phyloP scores from a whole-genome alignment of 2,888 invertebrate species.

The Chloromyia formosa region DNA sequence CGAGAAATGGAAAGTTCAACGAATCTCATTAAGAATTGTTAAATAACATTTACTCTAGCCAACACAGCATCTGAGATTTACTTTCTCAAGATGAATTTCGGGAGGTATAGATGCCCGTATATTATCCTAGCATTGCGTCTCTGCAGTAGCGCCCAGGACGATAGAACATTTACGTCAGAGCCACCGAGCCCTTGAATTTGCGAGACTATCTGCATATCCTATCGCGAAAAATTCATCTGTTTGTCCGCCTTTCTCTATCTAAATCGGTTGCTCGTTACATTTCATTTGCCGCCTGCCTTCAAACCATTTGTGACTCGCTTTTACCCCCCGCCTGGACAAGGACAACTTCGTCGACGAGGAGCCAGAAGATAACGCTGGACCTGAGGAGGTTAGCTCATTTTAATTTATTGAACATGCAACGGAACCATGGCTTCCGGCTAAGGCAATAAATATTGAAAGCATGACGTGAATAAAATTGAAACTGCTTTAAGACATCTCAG shows the following conservation, averaged over 20 bases:
- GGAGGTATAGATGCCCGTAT: background rate
- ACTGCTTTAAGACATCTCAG: conserved; percentile 31
- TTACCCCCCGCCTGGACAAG: background rate
- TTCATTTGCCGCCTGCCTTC: background rate
- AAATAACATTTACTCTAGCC: conserved; percentile 36
- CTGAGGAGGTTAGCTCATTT: conserved; percentile 20
- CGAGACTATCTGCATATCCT: conserved; percentile 8
- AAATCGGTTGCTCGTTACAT: background rate
- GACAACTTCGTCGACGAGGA: background rate
- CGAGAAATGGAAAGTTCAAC: conserved; percentile 28
- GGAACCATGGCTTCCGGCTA: conserved; percentile 21
- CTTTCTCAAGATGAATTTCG: background rate
- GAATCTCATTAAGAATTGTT: conserved; percentile 35
- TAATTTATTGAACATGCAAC: conserved; percentile 40
- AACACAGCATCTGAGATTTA: background rate
- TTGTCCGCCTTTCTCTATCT: conserved; percentile 8
- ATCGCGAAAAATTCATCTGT: conserved; percentile 17
- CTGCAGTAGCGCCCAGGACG: background rate
- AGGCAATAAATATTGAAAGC: conserved; percentile 39
- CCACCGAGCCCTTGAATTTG: background rate
- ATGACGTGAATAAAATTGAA: conserved; percentile 42
- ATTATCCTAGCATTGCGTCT: background rate
- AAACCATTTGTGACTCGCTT: background rate
- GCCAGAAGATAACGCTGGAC: background rate
- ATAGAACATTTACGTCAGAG: background rate